A percentile compares a stretch with the other conserved stretches of the same genome.
phyloP scores from a whole-genome alignment of 2,888 invertebrate species.

The Oscheius myriophilus region DNA sequence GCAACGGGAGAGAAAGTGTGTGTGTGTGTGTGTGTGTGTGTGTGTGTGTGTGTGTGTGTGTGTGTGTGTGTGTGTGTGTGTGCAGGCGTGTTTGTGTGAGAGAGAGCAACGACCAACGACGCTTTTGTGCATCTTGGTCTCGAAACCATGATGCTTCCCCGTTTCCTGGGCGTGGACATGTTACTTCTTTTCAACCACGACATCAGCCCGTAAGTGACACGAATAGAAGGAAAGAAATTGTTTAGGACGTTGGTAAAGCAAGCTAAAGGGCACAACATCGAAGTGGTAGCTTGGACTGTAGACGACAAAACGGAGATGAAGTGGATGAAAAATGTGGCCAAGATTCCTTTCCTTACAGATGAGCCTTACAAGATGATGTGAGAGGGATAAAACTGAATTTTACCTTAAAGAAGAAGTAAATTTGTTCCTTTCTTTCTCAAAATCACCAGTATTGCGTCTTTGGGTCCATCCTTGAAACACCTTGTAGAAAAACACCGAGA shows the following conservation, averaged over 20 bases:
- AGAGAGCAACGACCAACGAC: conserved; percentile 30
- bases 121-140: conserved; percentile 17
- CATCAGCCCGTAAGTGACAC: conserved; percentile 32
- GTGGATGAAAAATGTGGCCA: conserved; percentile 34
- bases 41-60: too few species aligned
- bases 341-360: conserved; percentile 48
- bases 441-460: too few species aligned
- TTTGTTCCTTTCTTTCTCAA: too few species aligned
- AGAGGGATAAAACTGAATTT: not conserved
- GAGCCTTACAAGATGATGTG: conserved; percentile 24
- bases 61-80: too few species aligned
- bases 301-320: conserved; percentile 45
- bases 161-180: conserved; percentile 53
- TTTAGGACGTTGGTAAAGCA: conserved; percentile 33
- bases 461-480: too few species aligned
- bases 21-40: too few species aligned
- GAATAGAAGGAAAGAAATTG: too few species aligned
- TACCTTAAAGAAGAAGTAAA: too few species aligned
- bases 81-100: too few species aligned
- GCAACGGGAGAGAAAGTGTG: too few species aligned
- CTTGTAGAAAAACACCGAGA: too few species aligned
- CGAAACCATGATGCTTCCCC: conserved; percentile 37
- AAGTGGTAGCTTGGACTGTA: conserved; percentile 48
- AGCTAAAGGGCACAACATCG: conserved; percentile 39
- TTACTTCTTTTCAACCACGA: conserved; percentile 44